These are phyloP conservation scores for Tortricodes alternella DNA, from an alignment of 2,888 invertebrate species.

Conservation along the genomic window DNA sequence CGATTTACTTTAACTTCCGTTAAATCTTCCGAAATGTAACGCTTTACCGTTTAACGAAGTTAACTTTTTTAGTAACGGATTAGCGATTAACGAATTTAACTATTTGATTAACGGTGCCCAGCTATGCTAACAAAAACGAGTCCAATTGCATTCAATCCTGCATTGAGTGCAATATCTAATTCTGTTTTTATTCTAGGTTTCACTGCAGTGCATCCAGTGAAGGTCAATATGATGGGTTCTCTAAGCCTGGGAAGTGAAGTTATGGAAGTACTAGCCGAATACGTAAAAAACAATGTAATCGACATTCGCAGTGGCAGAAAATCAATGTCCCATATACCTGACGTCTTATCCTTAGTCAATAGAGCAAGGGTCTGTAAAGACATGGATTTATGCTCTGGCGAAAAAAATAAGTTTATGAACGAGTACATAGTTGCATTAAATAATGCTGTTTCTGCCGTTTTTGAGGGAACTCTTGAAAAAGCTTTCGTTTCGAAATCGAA, in stretches of 20 bases:
- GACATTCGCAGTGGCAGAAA: slow-evolving; percentile 39
- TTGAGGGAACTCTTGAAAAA: slow-evolving; percentile 43
- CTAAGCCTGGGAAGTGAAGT: slow-evolving; percentile 63
- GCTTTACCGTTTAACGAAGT: too few relatives aligned
- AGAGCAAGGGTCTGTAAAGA: slow-evolving; percentile 51
- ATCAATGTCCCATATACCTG: slow-evolving; percentile 32
- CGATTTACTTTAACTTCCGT: too few relatives aligned
- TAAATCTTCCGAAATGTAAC: too few relatives aligned
- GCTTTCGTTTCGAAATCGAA: slow-evolving; percentile 42
- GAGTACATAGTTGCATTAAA: slow-evolving; percentile 53
- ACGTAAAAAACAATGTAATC: slow-evolving; percentile 37
- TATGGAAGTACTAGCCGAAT: slow-evolving; percentile 50
- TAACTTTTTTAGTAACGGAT: too few relatives aligned
- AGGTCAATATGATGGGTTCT: slow-evolving; percentile 63
- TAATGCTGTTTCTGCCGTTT: slow-evolving; percentile 46
- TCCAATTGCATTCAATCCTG: too few relatives aligned
- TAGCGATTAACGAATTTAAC: too few relatives aligned
- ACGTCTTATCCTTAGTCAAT: slow-evolving; percentile 45
- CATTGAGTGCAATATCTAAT: too few relatives aligned
- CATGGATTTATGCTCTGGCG: slow-evolving; percentile 48
- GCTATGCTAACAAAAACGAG: too few relatives aligned
- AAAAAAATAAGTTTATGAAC: slow-evolving; percentile 46
- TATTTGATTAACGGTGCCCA: too few relatives aligned
- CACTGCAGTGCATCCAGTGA: slow-evolving; percentile 43
- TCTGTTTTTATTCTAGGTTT: not conserved